Evolutionary conservation across 2,797 vertebrate genomes (phyloP), one percentile per base, ranked within the genome.

Genomic region (Lacerta agilis): DNA sequence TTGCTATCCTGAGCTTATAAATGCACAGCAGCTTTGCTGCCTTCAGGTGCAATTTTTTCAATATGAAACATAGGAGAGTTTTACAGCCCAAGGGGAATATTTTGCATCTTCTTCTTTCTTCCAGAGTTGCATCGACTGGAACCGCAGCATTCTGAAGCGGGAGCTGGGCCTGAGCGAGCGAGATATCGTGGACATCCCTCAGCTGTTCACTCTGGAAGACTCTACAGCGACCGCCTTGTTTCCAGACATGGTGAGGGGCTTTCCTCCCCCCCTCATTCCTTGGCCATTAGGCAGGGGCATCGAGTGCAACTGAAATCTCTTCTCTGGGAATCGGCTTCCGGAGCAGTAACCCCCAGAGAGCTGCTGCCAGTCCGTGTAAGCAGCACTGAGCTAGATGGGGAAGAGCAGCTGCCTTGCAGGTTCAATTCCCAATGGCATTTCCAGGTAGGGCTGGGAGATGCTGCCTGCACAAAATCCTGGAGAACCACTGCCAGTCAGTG

Each of bases 121-220:
- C 0, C 92, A 99, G 98, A 96, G 90, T 92, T 99, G 98, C 95
- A 98, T 99, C 0, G 98, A 99, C 96, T 98, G 98, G 98, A 99
- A 99, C 97, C 97, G 98, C 0, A 96, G 97, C 8, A 95, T 98
- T 9, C 96, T 99, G 87, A 99, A 98, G 97, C 96, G 90, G 89
- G 98, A 99, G 92, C 96, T 99, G 90, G 98, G 97, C 27, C 96
- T 99, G 90, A 97, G 93, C 0, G 98, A 99, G 2, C 95, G 90
- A 0, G 98, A 99, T 95, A 98, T 99, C 76, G 96, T 99, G 0
- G 98, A 99, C 92, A 90, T 99, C 88, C 98, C 98, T 0, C 97
- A 98, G 92, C 97, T 99, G 79, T 99, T 98, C 95, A 88, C 95
- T 82, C 6, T 98, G 6, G 4, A 1, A 0, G 8, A 66, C 0